Evolutionary conservation across 2,888 invertebrate species (phyloP), one percentile per base, ranked within the genome.

Genomic region (Geotrupes spiniger): DNA sequence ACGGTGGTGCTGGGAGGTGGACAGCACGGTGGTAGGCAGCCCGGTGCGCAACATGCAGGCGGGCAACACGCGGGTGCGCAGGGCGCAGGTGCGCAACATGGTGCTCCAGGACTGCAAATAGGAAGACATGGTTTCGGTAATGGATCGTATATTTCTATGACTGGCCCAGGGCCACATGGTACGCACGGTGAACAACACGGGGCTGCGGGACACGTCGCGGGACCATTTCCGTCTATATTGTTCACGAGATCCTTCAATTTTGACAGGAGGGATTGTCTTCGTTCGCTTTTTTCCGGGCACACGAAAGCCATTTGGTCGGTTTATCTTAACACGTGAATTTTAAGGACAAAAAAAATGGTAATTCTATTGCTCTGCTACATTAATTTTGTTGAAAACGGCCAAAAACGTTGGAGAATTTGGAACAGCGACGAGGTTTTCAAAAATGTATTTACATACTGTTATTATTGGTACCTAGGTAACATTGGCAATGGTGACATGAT

Each of bases 71-170:
- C n/a, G n/a, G 52, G 48, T 11, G 51, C 48, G 15, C 57, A 58
- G 25, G 48, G 46, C 10, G 46, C 11, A 9, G 14, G 16, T 16
- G 36, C 11, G 11, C 31, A 31, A 28, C 37, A 2, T 29, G 60
- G 56, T 4, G 75, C 72, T 58, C 29, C 74, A 71, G 15, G 77
- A 73, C 75, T 76, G 65, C 77, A 76, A 68, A 78, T 79, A 62
- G 78, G 77, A 4, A 80, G 75, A 57, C 79, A 80, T 1, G 80
- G 77, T 66, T 76, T 78, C 63, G 77, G 78, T 53, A 78, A 53
- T 72, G 75, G 70, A 76, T 80, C 72, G 69, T 75, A 50, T 73
- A 80, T 59, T 77, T 79, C 51, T 74, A 80, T 56, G 72, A 72
- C 47, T 71, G 54, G 64, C 59, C 57, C 71, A 29, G 62, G 51